phyloP scores from a whole-genome alignment of 2,113 vertebrate species.

The Cnemophilus loriae region DNA sequence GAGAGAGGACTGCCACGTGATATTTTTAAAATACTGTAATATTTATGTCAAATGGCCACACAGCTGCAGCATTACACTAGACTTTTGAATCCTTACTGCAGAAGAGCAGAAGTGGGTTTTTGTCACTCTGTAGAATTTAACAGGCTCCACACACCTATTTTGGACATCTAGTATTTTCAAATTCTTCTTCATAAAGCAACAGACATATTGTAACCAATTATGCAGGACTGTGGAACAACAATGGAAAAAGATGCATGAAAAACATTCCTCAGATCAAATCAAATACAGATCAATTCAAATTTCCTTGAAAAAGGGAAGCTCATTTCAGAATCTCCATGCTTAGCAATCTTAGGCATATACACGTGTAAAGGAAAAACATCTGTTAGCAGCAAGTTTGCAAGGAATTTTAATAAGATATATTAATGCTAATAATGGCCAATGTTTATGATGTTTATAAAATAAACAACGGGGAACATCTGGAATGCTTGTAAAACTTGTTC shows the following conservation, averaged over 20 bases:
- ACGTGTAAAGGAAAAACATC: background rate
- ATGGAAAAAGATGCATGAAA: background rate
- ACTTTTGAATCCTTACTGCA: background rate
- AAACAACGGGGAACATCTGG: background rate
- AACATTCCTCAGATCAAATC: background rate
- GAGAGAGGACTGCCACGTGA: background rate
- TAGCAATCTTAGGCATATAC: background rate
- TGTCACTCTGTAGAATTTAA: background rate
- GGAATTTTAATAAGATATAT: constrained; percentile 3
- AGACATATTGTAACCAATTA: background rate
- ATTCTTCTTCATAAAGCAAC: background rate
- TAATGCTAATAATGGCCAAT: constrained; percentile 26
- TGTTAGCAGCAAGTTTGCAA: background rate
- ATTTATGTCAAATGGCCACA: constrained; percentile 7
- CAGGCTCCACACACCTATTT: background rate
- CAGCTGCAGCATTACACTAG: constrained; percentile 5
- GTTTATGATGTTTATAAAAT: constrained; percentile 20
- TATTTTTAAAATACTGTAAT: background rate
- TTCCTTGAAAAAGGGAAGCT: background rate
- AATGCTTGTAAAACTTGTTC: background rate
- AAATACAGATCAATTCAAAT: background rate
- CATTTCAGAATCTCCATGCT: background rate
- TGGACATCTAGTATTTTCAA: background rate
- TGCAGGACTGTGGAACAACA: background rate
- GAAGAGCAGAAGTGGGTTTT: background rate